These are phyloP conservation scores for Agonopterix subpropinquella DNA, from an alignment of 2,888 invertebrate species.

Conservation along the genomic window DNA sequence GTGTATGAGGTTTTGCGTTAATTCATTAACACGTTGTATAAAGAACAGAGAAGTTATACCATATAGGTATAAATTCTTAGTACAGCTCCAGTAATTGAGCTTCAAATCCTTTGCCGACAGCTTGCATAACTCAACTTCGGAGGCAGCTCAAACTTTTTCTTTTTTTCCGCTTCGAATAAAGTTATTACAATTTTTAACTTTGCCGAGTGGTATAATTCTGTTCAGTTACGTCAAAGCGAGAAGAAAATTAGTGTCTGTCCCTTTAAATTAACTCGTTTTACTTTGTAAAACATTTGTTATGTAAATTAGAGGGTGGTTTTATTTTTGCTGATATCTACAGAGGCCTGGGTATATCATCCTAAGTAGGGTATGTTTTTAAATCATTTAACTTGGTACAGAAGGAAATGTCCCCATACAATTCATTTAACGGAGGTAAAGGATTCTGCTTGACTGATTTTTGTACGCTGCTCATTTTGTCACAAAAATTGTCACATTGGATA, in stretches of 20 bases:
- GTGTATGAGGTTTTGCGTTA: too few relatives aligned
- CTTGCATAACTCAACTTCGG: constrained; percentile 49
- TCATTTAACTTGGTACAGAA: too few relatives aligned
- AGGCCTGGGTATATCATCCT: too few relatives aligned
- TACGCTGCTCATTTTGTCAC: too few relatives aligned
- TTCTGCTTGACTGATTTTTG: too few relatives aligned
- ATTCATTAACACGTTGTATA: too few relatives aligned
- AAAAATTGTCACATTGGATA: too few relatives aligned
- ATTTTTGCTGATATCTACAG: constrained; percentile 2
- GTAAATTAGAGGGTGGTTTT: constrained; percentile 12
- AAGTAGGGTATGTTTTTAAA: too few relatives aligned
- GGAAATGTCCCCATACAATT: too few relatives aligned
- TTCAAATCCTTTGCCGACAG: constrained; percentile 53
- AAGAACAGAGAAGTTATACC: constrained; percentile 17
- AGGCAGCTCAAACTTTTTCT: constrained; percentile 42
- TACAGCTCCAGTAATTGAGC: constrained; percentile 43
- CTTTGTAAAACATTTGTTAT: constrained; percentile 14
- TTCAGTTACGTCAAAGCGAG: constrained; percentile 20
- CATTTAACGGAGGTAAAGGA: too few relatives aligned
- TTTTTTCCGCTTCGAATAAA: constrained; percentile 36
- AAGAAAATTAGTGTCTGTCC: constrained; percentile 20
- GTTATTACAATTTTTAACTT: constrained; percentile 47
- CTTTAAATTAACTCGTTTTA: constrained; percentile 23
- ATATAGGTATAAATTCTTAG: constrained; percentile 42
- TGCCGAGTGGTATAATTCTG: constrained; percentile 25